Percentiles rank a stretch among this genome's conserved stretches.
Evolutionary conservation across 2,888 invertebrate genomes (phyloP).

Genomic region (Drosophila limbata): DNA sequence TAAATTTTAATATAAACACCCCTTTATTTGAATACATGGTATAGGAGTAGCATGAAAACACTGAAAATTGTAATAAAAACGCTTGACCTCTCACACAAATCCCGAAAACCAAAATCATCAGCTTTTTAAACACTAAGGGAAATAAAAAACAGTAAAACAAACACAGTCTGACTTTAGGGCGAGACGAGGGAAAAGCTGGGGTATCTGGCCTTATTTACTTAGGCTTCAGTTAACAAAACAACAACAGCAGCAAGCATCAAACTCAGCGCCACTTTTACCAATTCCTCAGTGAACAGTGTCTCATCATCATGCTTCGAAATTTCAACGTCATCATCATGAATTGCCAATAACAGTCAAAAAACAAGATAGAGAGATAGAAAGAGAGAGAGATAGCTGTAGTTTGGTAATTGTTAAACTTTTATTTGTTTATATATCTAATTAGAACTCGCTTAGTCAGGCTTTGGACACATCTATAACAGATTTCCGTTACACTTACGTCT

Average conservation of each 20-base stretch:
- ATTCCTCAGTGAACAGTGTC: background rate
- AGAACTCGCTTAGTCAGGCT: slow-evolving; percentile 30
- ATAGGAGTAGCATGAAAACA: background rate
- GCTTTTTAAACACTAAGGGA: slow-evolving; percentile 14
- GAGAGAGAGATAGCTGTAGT: background rate
- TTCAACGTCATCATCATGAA: slow-evolving; percentile 15
- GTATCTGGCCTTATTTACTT: slow-evolving; percentile 37
- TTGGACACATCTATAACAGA: slow-evolving; percentile 30
- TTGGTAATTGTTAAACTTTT: slow-evolving; percentile 56
- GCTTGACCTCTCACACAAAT: slow-evolving; percentile 25
- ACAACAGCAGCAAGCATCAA: slow-evolving; percentile 11
- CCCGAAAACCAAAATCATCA: slow-evolving; percentile 13
- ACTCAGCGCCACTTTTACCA: slow-evolving; percentile 2
- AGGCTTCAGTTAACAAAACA: slow-evolving; percentile 28
- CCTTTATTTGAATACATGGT: background rate
- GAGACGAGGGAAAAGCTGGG: background rate
- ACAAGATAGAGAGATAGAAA: background rate
- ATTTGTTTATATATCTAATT: slow-evolving; percentile 67
- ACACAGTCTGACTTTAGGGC: slow-evolving; percentile 1
- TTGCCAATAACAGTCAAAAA: background rate
- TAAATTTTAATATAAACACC: no score
- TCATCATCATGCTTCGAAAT: slow-evolving; percentile 33
- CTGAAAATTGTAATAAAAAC: slow-evolving; percentile 25
- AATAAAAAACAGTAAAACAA: background rate
- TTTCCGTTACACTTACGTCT: slow-evolving; percentile 48